Evolutionary conservation across 2,113 vertebrate species (phyloP).

Genomic region (Pseudolaguvia tuberculata): DNA sequence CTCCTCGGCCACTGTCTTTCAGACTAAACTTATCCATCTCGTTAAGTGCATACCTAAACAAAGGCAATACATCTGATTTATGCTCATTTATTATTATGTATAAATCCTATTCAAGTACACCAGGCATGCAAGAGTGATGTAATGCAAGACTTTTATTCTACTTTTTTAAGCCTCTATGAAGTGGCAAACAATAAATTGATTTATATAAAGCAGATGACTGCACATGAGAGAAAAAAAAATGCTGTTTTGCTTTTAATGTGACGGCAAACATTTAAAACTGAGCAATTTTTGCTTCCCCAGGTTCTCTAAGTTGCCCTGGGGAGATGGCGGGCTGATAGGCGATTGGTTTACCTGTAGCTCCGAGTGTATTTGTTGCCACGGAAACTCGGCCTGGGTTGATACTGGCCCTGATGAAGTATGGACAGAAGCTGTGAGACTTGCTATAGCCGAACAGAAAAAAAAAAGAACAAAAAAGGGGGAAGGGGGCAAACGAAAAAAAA

Average conservation of each 20-base stretch:
- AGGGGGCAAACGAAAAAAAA: slow-evolving; percentile 39
- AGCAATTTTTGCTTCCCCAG: slow-evolving; percentile 5
- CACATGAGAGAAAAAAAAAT: slow-evolving; percentile 15
- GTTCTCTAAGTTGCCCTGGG: slow-evolving; percentile 1
- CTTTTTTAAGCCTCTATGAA: neutral
- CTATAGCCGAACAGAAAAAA: slow-evolving; percentile 70
- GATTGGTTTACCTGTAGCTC: slow-evolving; percentile 88
- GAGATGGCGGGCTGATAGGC: slow-evolving; percentile 24
- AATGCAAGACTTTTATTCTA: neutral
- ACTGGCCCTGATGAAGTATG: slow-evolving; percentile 98
- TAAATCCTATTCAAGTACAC: neutral
- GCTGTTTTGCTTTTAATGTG: slow-evolving; percentile 13
- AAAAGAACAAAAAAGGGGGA: slow-evolving; percentile 54
- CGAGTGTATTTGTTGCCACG: slow-evolving; percentile 98
- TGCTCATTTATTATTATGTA: neutral
- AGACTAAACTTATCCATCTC: slow-evolving; percentile 99
- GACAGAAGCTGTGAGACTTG: slow-evolving; percentile 99
- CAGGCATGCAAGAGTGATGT: slow-evolving; percentile 4
- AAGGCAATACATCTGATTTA: neutral
- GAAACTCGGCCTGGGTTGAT: slow-evolving; percentile 97
- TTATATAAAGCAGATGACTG: slow-evolving; percentile 25
- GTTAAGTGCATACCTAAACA: slow-evolving; percentile 85
- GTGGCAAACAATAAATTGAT: slow-evolving; percentile 3
- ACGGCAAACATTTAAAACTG: neutral
- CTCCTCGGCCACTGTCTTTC: slow-evolving; percentile 96